Evolutionary conservation across 2,113 vertebrate species (phyloP).

Genomic region (Percina caprodes): DNA sequence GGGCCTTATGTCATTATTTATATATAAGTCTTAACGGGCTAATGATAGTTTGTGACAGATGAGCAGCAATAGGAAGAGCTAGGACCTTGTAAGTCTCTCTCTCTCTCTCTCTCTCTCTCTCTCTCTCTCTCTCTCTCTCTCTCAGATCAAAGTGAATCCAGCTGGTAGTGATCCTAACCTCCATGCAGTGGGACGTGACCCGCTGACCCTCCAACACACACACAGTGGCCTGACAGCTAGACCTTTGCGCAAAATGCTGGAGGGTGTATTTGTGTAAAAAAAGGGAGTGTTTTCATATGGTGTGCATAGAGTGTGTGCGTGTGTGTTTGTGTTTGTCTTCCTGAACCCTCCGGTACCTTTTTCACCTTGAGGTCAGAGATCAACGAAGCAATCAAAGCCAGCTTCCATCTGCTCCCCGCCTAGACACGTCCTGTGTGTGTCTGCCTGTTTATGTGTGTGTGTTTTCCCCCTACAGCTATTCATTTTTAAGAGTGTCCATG

Average conservation of each 20-base stretch:
- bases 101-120: not conserved
- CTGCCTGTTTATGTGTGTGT: conserved; percentile 34
- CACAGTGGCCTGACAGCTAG: conserved; percentile 56
- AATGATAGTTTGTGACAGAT: conserved; percentile 40
- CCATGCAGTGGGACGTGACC: conserved; percentile 69
- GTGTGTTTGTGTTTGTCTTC: conserved; percentile 60
- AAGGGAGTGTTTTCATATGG: conserved; percentile 29
- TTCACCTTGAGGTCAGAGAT: conserved; percentile 81
- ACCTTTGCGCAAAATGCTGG: conserved; percentile 56
- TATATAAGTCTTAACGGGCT: not conserved
- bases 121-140: no score
- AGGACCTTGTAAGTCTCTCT: conserved; percentile 3
- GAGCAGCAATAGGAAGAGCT: conserved; percentile 17
- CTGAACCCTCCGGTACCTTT: conserved; percentile 73
- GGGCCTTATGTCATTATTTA: not conserved
- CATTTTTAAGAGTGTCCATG: conserved; percentile 63
- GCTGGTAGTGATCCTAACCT: conserved; percentile 83
- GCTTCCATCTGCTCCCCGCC: conserved; percentile 78
- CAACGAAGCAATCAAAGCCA: conserved; percentile 82
- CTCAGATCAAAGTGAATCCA: conserved; percentile 80
- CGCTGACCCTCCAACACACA: conserved; percentile 45
- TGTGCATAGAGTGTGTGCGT: conserved; percentile 11
- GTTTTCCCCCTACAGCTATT: conserved; percentile 60
- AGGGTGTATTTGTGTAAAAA: conserved; percentile 47
- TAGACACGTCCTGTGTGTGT: conserved; percentile 72